phyloP scores from a whole-genome alignment of 2,888 invertebrate species.

The Carabus problematicus region DNA sequence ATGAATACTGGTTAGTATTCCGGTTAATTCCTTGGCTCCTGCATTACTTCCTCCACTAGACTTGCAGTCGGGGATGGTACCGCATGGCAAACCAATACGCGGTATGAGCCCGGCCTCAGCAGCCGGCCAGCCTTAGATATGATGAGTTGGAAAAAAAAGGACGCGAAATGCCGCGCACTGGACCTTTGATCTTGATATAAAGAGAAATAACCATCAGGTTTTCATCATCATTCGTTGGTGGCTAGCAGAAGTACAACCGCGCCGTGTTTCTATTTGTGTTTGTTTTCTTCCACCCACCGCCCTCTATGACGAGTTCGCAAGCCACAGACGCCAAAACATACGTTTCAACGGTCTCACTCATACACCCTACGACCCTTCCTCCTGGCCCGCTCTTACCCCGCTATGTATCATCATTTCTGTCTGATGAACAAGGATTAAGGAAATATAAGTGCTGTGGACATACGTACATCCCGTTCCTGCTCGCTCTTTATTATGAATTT shows the following conservation, averaged over 20 bases:
- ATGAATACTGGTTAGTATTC: no score
- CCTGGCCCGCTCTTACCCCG: not conserved
- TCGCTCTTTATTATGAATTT: constrained; percentile 40
- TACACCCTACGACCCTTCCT: not conserved
- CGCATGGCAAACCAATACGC: constrained; percentile 20
- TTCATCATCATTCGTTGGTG: constrained; percentile 42
- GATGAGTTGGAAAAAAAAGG: constrained; percentile 39
- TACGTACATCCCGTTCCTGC: constrained; percentile 25
- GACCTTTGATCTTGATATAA: constrained; percentile 47
- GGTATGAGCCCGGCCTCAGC: constrained; percentile 16
- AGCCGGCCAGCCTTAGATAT: constrained; percentile 38
- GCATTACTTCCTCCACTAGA: not conserved
- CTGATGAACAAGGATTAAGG: constrained; percentile 43
- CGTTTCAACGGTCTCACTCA: not conserved
- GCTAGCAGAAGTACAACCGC: constrained; percentile 6
- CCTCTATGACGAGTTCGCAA: not conserved
- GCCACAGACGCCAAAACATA: not conserved
- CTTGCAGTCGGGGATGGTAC: not conserved
- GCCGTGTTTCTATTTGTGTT: constrained; percentile 32
- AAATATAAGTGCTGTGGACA: constrained; percentile 42
- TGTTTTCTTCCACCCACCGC: constrained; percentile 15
- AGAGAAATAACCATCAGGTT: constrained; percentile 48
- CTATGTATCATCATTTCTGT: constrained; percentile 34
- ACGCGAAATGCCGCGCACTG: constrained; percentile 33
- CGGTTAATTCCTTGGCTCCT: not conserved